phyloP scores from a whole-genome alignment of 2,797 vertebrate species.

The Scleropages formosus region DNA sequence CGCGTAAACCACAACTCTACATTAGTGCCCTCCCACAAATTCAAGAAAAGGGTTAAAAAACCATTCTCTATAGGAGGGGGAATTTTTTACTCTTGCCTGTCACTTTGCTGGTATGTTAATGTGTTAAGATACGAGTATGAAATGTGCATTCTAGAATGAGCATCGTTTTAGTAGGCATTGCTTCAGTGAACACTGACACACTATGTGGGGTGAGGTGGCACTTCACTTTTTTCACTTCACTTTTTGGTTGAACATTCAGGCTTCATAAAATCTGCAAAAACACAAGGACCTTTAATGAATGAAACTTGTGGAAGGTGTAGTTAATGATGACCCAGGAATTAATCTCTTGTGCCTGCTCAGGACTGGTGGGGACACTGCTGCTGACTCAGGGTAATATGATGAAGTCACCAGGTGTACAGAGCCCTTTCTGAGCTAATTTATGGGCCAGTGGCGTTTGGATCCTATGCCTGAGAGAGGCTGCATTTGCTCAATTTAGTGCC shows the following conservation, averaged over 20 bases:
- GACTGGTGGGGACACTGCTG: constrained; percentile 39
- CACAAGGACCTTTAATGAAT: constrained; percentile 13
- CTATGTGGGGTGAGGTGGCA: too few species aligned
- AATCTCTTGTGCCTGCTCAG: constrained; percentile 35
- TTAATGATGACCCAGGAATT: constrained; percentile 31
- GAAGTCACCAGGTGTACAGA: constrained; percentile 48
- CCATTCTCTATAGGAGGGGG: background rate
- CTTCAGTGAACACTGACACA: too few species aligned
- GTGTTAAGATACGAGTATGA: too few species aligned
- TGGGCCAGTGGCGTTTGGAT: constrained; percentile 48
- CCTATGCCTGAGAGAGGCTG: constrained; percentile 51
- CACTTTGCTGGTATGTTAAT: background rate
- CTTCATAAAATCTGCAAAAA: background rate
- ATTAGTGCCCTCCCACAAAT: too few species aligned
- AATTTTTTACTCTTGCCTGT: background rate
- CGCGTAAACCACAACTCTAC: too few species aligned
- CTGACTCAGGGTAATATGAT: constrained; percentile 69
- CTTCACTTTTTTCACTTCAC: too few species aligned
- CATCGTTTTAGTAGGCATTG: too few species aligned
- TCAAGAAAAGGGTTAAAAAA: constrained; percentile 37
- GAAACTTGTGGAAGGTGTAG: constrained; percentile 25
- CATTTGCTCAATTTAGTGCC: constrained; percentile 60
- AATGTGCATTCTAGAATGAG: too few species aligned
- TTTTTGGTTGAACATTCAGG: background rate
- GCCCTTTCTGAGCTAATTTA: constrained; percentile 62